Evolutionary conservation across 2,797 vertebrate genomes (phyloP).

Genomic region (Eospalax fontanierii): DNA sequence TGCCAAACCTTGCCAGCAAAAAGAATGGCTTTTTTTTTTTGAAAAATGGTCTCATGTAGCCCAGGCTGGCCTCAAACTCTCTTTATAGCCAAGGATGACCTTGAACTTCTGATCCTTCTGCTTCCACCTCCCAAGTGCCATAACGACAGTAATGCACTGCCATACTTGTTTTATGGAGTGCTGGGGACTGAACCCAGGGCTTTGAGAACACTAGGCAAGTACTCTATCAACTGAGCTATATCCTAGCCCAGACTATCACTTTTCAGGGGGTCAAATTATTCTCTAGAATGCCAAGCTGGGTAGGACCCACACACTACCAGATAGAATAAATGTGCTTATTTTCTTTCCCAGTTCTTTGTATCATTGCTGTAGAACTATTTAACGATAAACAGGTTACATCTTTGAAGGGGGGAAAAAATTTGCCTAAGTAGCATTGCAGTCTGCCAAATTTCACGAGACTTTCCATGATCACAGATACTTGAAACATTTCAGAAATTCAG

Average conservation of each 20-base stretch:
- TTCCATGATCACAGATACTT: neutral
- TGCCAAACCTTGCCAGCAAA: neutral
- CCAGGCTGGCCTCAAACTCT: neutral
- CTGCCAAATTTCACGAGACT: neutral
- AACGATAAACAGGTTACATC: neutral
- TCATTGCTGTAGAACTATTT: constrained; percentile 11
- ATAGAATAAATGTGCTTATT: neutral
- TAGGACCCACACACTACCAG: neutral
- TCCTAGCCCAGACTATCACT: neutral
- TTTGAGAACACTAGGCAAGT: neutral
- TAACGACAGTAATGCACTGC: too few species aligned
- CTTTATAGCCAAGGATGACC: neutral
- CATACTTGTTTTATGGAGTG: neutral
- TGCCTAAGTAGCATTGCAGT: neutral
- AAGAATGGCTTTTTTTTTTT: neutral
- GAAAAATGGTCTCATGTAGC: neutral
- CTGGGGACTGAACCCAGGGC: neutral
- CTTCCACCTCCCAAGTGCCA: neutral
- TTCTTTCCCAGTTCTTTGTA: neutral
- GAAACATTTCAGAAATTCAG: neutral
- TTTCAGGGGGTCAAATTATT: neutral
- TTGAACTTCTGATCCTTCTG: neutral
- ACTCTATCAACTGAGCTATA: neutral
- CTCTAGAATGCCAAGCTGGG: neutral
- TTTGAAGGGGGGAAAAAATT: neutral